A percentile compares a stretch with the other conserved stretches of the same genome.
Conservation (phyloP, 2,888 invertebrate genomes). For the Halictus quadricinctus region DNA sequence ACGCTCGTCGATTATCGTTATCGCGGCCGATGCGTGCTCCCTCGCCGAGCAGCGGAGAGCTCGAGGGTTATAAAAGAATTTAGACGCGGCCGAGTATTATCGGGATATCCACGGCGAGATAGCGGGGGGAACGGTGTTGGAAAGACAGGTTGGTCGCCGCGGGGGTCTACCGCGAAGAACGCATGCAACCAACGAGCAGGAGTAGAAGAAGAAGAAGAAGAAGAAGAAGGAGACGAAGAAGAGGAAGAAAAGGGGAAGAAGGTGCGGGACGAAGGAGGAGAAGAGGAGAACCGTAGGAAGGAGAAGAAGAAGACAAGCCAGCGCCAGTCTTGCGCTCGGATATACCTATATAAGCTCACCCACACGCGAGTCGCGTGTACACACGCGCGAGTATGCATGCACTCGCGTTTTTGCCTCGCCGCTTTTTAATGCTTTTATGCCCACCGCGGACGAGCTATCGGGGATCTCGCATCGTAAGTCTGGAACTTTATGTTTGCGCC, state of each 20-base stretch:
- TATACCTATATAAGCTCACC: slow-evolving; percentile 52
- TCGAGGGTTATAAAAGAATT: slow-evolving; percentile 69
- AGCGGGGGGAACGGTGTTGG: slow-evolving; percentile 77
- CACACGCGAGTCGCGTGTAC: slow-evolving; percentile 28
- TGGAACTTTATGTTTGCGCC: slow-evolving; percentile 82
- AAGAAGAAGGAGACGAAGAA: slow-evolving; percentile 27
- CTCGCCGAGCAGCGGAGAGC: slow-evolving; percentile 42
- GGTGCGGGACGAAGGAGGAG: slow-evolving; percentile 39
- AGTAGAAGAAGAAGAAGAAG: slow-evolving; percentile 56
- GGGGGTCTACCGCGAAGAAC: slow-evolving; percentile 77
- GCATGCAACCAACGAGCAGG: slow-evolving; percentile 68
- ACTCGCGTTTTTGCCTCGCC: slow-evolving; percentile 76
- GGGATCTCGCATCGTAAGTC: slow-evolving; percentile 82
- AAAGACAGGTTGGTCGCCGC: slow-evolving; percentile 81
- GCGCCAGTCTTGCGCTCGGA: slow-evolving; percentile 41
- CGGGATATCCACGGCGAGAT: slow-evolving; percentile 73
- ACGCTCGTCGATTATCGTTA: slow-evolving; percentile 73
- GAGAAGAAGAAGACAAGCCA: slow-evolving; percentile 59
- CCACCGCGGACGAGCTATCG: slow-evolving; percentile 82
- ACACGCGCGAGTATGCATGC: slow-evolving; percentile 64
- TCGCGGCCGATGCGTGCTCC: slow-evolving; percentile 62
- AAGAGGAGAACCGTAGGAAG: slow-evolving; percentile 41
- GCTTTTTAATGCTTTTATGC: slow-evolving; percentile 81
- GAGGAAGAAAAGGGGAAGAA: slow-evolving; percentile 45
- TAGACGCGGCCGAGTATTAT: slow-evolving; percentile 73